Percentiles rank a stretch among this genome's conserved stretches.
These are phyloP conservation scores for Enteromius trimaculatus DNA, from an alignment of 2,797 vertebrate species.

Conservation along the genomic window DNA sequence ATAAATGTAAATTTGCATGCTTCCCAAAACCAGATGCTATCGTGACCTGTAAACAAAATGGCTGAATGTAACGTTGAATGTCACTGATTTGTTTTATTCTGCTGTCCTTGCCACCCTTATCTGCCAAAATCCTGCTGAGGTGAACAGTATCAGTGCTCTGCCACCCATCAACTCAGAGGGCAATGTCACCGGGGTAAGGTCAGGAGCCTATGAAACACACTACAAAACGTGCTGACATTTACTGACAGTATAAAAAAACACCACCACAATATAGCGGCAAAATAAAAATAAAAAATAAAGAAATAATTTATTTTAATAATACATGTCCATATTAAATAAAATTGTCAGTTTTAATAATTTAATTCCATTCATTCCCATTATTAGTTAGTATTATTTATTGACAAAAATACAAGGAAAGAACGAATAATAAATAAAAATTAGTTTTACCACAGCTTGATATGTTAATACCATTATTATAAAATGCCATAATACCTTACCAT, in stretches of 20 bases:
- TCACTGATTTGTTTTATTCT: slow-evolving; percentile 42
- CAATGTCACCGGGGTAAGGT: slow-evolving; percentile 60
- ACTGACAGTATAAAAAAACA: not conserved
- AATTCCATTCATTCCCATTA: too few relatives aligned
- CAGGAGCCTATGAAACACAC: not conserved
- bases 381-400: too few relatives aligned
- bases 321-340: not conserved
- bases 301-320: too few relatives aligned
- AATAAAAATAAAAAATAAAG: not conserved
- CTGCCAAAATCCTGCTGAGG: slow-evolving; percentile 68
- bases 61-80: slow-evolving; percentile 1
- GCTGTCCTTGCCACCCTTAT: slow-evolving; percentile 56
- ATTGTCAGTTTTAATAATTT: not conserved
- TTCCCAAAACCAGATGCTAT: not conserved
- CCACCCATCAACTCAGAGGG: slow-evolving; percentile 66
- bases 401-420: too few relatives aligned
- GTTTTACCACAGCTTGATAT: too few relatives aligned
- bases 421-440: too few relatives aligned
- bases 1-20: not conserved
- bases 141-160: slow-evolving; percentile 66
- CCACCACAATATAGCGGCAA: not conserved
- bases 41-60: slow-evolving; percentile 19
- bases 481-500: too few relatives aligned
- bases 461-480: too few relatives aligned
- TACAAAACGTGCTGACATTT: not conserved